Conservation (phyloP, 2,113 vertebrate genomes). For the Poeciliopsis turrubarensis region DNA sequence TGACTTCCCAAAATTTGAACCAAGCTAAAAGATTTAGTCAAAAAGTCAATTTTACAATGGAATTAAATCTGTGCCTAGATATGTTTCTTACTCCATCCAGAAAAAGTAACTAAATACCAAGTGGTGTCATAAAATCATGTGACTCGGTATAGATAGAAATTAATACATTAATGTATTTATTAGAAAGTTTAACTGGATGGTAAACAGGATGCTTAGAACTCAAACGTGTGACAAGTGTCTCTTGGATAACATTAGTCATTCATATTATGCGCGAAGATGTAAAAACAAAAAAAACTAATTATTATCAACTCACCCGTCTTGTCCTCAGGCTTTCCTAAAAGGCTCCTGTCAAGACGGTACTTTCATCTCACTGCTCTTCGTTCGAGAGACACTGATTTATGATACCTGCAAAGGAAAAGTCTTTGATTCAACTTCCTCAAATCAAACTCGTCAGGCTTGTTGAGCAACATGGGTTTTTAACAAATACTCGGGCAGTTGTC, state of each 20-base stretch:
- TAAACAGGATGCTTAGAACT: background rate
- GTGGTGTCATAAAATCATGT: background rate
- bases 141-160: background rate
- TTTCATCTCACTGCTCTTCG: background rate
- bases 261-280: background rate
- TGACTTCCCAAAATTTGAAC: background rate
- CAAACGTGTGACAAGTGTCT: background rate
- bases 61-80: background rate
- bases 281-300: background rate
- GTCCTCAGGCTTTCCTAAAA: background rate
- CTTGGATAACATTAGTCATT: background rate
- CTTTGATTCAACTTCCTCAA: background rate
- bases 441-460: background rate
- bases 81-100: background rate
- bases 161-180: background rate
- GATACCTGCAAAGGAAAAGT: background rate
- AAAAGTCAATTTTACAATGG: background rate
- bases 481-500: background rate
- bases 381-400: background rate
- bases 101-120: background rate
- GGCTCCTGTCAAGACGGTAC: background rate
- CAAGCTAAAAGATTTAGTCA: background rate
- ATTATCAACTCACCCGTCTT: constrained; percentile 13
- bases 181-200: background rate
- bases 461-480: background rate